These are phyloP conservation scores for Empidonax alnorum DNA, from an alignment of 2,113 vertebrate species.

Conservation along the genomic window DNA sequence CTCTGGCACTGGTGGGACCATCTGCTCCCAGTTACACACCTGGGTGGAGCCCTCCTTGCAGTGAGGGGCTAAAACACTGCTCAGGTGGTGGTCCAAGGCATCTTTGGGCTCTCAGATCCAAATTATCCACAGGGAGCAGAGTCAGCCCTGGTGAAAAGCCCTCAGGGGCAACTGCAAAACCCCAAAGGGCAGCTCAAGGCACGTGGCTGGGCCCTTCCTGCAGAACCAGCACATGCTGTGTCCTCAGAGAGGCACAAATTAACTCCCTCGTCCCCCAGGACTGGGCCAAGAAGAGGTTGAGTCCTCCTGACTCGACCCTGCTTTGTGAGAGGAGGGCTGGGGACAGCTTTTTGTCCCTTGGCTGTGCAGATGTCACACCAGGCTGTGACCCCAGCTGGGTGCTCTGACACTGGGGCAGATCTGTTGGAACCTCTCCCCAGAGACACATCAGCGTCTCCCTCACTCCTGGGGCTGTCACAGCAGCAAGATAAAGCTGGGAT, in stretches of 20 bases:
- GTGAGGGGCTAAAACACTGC: accelerated
- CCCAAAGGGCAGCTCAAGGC: accelerated
- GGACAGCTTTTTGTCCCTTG: not conserved
- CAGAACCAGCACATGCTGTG: accelerated
- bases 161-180: not conserved
- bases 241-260: not conserved
- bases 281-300: no score
- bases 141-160: not conserved
- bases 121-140: accelerated
- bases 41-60: not conserved
- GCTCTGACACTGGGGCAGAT: not conserved
- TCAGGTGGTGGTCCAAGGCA: not conserved
- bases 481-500: not conserved
- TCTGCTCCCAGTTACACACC: not conserved
- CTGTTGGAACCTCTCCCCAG: not conserved
- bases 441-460: not conserved
- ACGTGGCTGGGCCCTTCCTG: not conserved
- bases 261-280: not conserved
- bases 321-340: no score
- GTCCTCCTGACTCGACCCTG: accelerated
- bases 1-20: not conserved
- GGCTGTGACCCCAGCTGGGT: not conserved
- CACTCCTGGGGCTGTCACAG: accelerated
- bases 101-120: not conserved
- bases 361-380: not conserved